Evolutionary conservation across 2,113 vertebrate genomes (phyloP).

Genomic region (Phrynosoma blainvillii): DNA sequence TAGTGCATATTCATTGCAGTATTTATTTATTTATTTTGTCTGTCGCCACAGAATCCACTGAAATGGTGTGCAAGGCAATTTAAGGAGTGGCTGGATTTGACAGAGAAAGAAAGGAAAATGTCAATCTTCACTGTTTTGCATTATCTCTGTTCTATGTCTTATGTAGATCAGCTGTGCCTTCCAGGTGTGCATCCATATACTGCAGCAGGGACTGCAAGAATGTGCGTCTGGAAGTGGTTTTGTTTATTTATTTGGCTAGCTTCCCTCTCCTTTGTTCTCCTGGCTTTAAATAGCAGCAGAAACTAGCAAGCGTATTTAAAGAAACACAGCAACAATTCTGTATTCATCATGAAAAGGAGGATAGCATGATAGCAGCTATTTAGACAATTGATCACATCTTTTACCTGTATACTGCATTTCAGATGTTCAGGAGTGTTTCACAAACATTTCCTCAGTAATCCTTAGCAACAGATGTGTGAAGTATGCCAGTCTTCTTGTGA

Average conservation of each 20-base stretch:
- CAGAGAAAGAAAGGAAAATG: neutral
- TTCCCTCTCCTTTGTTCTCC: neutral
- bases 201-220: conserved; percentile 17
- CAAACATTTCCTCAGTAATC: neutral
- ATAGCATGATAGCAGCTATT: neutral
- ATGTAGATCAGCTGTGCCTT: neutral
- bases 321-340: neutral
- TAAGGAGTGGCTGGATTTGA: neutral
- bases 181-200: neutral
- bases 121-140: neutral
- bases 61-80: neutral
- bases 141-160: neutral
- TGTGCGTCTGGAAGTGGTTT: neutral
- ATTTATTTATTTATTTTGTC: neutral
- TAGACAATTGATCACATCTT: too few species aligned
- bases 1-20: neutral
- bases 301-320: neutral
- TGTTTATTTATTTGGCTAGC: neutral
- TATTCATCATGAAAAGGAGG: neutral
- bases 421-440: neutral
- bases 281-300: conserved; percentile 25
- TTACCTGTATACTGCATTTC: neutral
- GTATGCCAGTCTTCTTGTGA: neutral
- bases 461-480: neutral
- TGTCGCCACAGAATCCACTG: neutral